Percentiles rank a stretch among this genome's conserved stretches.
phyloP scores from a whole-genome alignment of 1,140 invertebrate species.

The Scaptomyza montana region DNA sequence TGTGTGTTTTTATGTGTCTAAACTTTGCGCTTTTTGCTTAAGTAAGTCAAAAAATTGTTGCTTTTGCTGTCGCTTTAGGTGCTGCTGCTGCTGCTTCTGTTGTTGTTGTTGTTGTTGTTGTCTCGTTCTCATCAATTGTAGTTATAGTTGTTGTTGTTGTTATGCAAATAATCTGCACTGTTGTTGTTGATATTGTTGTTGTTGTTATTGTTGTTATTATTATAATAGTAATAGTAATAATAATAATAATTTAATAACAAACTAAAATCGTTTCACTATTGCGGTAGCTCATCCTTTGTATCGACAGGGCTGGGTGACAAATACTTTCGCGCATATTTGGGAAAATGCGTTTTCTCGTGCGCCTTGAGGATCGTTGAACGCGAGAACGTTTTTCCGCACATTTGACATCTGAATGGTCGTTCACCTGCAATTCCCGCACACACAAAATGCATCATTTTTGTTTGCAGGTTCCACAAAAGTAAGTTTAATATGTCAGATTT shows the following conservation, averaged over 20 bases:
- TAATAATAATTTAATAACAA: conserved; percentile 84
- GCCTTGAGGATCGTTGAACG: conserved; percentile 94
- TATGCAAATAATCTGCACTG: conserved; percentile 29
- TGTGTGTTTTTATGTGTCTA: conserved; percentile 39
- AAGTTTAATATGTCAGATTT: conserved; percentile 36
- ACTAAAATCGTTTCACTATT: conserved; percentile 85
- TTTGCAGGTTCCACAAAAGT: conserved; percentile 22
- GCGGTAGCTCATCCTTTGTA: conserved; percentile 90
- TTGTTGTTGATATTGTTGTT: conserved; percentile 55
- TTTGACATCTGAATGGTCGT: conserved; percentile 92
- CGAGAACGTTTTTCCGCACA: conserved; percentile 95
- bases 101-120: conserved; percentile 42
- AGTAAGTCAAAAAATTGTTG: conserved; percentile 74
- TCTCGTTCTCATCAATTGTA: conserved; percentile 62
- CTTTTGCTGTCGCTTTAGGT: conserved; percentile 17
- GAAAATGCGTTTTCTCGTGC: conserved; percentile 96
- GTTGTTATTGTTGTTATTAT: conserved; percentile 78
- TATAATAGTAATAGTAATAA: conserved; percentile 83
- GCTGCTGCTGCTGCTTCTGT: conserved; percentile 8
- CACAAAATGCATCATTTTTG: conserved; percentile 1
- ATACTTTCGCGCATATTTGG: conserved; percentile 94
- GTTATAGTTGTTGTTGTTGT: conserved; percentile 48
- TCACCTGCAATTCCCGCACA: conserved; percentile 86
- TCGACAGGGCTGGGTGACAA: conserved; percentile 93
- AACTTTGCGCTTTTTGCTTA: conserved; percentile 46